Percentiles rank a stretch among this genome's conserved stretches.
Conservation (phyloP, 2,113 vertebrate species). For the Prietella phreatophila region DNA sequence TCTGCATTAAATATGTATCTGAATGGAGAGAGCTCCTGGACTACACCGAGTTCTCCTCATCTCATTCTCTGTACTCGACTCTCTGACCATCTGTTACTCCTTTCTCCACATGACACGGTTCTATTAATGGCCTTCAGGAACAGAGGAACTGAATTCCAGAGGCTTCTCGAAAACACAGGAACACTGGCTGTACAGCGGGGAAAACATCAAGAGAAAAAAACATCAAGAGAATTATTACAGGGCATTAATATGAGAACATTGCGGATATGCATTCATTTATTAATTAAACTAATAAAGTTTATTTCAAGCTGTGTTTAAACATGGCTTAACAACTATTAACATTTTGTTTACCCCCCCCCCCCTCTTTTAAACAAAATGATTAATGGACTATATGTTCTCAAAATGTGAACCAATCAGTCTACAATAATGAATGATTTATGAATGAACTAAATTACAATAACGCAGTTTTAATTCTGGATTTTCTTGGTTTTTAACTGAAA, state of each 20-base stretch:
- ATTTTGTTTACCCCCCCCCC: no score
- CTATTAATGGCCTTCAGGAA: slow-evolving; percentile 46
- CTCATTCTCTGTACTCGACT: background rate
- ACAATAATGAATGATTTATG: no score
- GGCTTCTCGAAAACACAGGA: slow-evolving; percentile 10
- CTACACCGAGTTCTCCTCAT: background rate
- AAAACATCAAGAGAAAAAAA: background rate
- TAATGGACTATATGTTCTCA: background rate
- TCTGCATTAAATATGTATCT: background rate
- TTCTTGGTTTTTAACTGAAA: background rate
- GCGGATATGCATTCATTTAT: background rate
- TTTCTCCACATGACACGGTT: slow-evolving; percentile 35
- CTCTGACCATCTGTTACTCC: slow-evolving; percentile 40
- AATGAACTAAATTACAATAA: background rate
- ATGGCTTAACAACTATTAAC: background rate
- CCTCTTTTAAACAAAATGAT: background rate
- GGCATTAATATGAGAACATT: background rate
- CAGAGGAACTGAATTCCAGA: slow-evolving; percentile 40
- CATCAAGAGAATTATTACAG: background rate
- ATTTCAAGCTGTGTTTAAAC: background rate
- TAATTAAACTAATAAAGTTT: background rate
- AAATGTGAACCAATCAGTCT: background rate
- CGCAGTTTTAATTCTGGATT: background rate
- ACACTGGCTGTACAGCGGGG: background rate
- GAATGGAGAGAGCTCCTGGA: background rate